Evolutionary conservation across 2,113 vertebrate species (phyloP).

Genomic region (Nyctereutes procyonoides): DNA sequence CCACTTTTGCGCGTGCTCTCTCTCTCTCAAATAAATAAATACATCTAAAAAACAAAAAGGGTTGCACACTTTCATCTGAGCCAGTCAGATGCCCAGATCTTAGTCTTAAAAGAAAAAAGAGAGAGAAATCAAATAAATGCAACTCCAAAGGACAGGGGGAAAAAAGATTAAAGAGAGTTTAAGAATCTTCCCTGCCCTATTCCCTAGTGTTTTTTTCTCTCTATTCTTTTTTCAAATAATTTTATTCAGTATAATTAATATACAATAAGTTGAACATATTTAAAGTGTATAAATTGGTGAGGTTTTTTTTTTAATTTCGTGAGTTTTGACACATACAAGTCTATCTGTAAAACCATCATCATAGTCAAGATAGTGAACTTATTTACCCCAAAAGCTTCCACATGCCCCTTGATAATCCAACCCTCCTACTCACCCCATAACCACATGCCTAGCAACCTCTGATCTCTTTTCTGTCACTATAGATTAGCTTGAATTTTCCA

Average conservation of each 20-base stretch:
- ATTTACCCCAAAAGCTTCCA: not conserved
- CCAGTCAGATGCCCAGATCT: not conserved
- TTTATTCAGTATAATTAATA: not conserved
- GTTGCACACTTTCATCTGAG: not conserved
- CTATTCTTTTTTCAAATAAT: not conserved
- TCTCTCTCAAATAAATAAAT: not conserved
- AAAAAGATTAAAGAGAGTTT: not conserved
- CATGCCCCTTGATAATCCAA: not conserved
- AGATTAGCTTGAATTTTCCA: not conserved
- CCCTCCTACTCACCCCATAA: not conserved
- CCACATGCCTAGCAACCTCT: not conserved
- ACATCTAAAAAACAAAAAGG: not conserved
- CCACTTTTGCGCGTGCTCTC: no score
- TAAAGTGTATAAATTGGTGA: not conserved
- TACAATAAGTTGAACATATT: not conserved
- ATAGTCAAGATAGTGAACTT: not conserved
- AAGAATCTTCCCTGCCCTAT: not conserved
- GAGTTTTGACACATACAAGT: not conserved
- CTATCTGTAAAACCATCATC: not conserved
- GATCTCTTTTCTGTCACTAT: not conserved
- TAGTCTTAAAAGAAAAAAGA: not conserved
- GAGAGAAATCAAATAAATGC: not conserved
- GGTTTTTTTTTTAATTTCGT: not conserved
- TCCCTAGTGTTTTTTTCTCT: not conserved
- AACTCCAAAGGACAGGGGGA: not conserved